Evolutionary conservation across 2,797 vertebrate genomes (phyloP), one percentile per base, ranked within the genome.

Genomic region (Galaxias olidus): DNA sequence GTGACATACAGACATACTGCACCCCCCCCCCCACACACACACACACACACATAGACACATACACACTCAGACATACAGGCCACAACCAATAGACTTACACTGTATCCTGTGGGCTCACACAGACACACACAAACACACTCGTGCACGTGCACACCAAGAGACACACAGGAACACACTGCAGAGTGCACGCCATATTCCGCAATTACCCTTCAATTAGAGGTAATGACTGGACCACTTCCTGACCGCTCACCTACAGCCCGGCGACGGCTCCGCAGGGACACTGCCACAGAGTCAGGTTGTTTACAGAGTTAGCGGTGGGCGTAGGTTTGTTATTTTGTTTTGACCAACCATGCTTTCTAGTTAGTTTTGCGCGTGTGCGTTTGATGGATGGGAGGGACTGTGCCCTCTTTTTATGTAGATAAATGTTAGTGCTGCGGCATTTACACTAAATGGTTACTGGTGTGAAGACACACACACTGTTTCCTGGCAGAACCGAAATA

Each of bases 201-300:
- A 88, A 88, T 89, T 89, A 89, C 86, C 79, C 86, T 78, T 83
- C 80, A 90, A 89, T 90, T 90, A 90, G 81, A 88, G 86, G 87
- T 88, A 90, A 90, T 89, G 87, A 88, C 87, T 83, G 77, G 85
- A 89, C 86, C 86, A 88, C 87, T 89, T 90, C 87, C 89, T 89
- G 87, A 84, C 89, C 89, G 88, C 88, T 90, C 88, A 88, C 89
- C 87, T 89, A 82, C 86, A 87, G 80, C 78, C 81, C 81, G 48
- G 72, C 76, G 57, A 59, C 89, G 86, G 88, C 82, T 89, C 86
- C n/a, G 9, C 72, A 66, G 70, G 71, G 75, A 47, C 60, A 63
- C 69, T 65, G 72, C 68, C 55, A 67, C 18, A n/a, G 51, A 80
- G 68, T 79, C 75, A 81, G 74, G 80, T 71, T 69, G 78, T 86